Conservation (phyloP, 2,888 invertebrate species). For the Acholoe squamosa region DNA sequence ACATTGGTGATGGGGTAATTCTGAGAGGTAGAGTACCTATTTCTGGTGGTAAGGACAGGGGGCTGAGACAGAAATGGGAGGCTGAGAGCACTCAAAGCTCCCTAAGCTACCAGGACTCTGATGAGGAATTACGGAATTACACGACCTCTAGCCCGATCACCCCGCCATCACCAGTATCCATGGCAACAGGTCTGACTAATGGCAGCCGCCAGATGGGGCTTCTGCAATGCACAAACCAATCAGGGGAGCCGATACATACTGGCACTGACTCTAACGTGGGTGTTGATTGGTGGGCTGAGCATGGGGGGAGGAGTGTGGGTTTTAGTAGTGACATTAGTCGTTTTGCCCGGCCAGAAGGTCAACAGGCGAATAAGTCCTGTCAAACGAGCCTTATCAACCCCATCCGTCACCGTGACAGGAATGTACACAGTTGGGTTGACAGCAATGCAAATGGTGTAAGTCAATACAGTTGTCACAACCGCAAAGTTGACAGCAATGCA, state of each 20-base stretch:
- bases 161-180: not conserved
- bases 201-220: not conserved
- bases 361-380: constrained; percentile 32
- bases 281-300: not conserved
- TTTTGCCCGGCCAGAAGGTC: not conserved
- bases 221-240: not conserved
- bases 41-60: not conserved
- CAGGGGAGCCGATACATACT: not conserved
- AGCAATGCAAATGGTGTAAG: not conserved
- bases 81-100: not conserved
- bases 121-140: not conserved
- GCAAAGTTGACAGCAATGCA: no score
- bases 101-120: constrained; percentile 19
- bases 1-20: no score
- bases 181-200: not conserved
- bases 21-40: not conserved
- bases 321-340: not conserved
- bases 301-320: not conserved
- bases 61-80: not conserved
- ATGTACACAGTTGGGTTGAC: not conserved
- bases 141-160: not conserved
- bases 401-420: not conserved
- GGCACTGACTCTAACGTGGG: not conserved
- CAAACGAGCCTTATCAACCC: not conserved
- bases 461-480: not conserved